Base-by-base conservation (phyloP, 2,888 invertebrate species). In the Eristalis pertinax region DNA sequence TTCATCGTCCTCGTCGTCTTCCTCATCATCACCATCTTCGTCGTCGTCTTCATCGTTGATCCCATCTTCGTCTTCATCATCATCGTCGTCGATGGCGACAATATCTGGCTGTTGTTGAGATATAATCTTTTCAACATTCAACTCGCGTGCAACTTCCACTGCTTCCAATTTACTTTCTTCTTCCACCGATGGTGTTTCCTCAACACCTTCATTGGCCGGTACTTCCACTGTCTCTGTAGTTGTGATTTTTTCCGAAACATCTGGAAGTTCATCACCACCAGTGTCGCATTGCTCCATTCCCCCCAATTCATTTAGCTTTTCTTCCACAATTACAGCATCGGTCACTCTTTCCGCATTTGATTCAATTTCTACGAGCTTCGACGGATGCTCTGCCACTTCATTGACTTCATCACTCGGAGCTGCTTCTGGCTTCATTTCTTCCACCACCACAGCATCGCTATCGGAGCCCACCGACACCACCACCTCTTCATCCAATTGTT, bases 211-310 rank as follows among this genome's bases (percentile, higher is more conserved):
- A 19, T 19, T 19, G 50, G 19, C 8, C 8, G 50, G 19, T 19
- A 8, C 2, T 19, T 50, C 50, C 19, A 50, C 1, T 19, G 50
- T 19, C 19, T 50, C 19, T 8, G 5, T 2, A 19, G 1, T 19
- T 8, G 50, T 8, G 8, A 19, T 11, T 13, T 5, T 15, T 24
- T 24, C 60, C 0, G 60, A 15, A 50, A 77, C 50, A 74, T 78
- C 70, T 78, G 74, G 65, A 56, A 83, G n/a, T 22, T 83, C 83
- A 29, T 86, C 75, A 4, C 78, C 86, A 41, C 83, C 83, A n/a
- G 86, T 75, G 29, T 86, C 86, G 19, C 86, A 82, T 70, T 82
- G 78, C 43, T 82, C 78, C 11, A 86, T 82, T 1, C 65, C 56
- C 24, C 35, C 62, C 10, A 35, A 2, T 19, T 50, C 50, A n/a